A percentile compares a stretch with the other conserved stretches of the same genome.
phyloP scores from a whole-genome alignment of 2,888 invertebrate genomes.

The Spilosoma lubricipeda region DNA sequence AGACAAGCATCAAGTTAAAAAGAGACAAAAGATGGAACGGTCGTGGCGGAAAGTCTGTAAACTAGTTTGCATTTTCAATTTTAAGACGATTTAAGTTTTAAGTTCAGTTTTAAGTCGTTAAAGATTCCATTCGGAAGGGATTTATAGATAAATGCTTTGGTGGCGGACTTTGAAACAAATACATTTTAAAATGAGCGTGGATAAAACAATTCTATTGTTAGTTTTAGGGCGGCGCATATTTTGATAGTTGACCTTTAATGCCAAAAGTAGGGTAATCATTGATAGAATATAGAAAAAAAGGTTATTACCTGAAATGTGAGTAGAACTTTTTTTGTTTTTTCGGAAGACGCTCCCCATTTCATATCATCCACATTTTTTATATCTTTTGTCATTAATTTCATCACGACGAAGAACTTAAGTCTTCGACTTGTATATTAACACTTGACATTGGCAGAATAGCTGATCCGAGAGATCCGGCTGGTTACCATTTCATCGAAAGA shows the following conservation, averaged over 20 bases:
- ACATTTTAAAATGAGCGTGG: constrained; percentile 27
- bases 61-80: constrained; percentile 83
- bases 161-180: constrained; percentile 36
- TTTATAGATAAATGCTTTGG: constrained; percentile 67
- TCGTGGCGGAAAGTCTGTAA: constrained; percentile 60
- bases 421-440: too few relatives aligned
- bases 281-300: too few relatives aligned
- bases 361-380: too few relatives aligned
- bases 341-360: too few relatives aligned
- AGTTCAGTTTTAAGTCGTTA: constrained; percentile 71
- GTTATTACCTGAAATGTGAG: too few relatives aligned
- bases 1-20: constrained; percentile 39
- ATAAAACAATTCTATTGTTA: constrained; percentile 4
- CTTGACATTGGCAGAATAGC: too few relatives aligned
- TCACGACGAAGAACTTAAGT: too few relatives aligned
- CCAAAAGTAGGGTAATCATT: not conserved
- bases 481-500: too few relatives aligned
- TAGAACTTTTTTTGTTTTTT: too few relatives aligned
- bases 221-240: too few relatives aligned
- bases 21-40: constrained; percentile 59
- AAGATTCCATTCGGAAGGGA: constrained; percentile 69
- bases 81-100: constrained; percentile 81
- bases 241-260: not conserved
- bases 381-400: too few relatives aligned
- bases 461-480: too few relatives aligned